Evolutionary conservation across 2,888 invertebrate genomes (phyloP), one percentile per base, ranked within the genome.

Genomic region (Nematopogon swammerdamellus): DNA sequence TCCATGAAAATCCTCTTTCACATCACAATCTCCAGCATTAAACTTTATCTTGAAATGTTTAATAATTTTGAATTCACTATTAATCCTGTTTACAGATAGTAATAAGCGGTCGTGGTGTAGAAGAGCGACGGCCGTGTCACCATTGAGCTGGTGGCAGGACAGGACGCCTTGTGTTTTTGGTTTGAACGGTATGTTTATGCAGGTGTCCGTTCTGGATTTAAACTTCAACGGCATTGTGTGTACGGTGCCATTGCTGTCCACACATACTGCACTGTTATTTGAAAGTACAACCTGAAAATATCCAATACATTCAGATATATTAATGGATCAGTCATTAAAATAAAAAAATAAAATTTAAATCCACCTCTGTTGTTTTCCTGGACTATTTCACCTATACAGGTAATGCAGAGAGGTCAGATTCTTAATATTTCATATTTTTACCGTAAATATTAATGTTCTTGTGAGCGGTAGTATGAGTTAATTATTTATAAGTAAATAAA

Each of bases 181-280:
- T 19, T 63, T 62, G 53, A 68, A 70, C 30, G 52, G 56, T 17
- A 57, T 60, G 60, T 63, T 67, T 1, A 64, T 57, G 36, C 59
- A 55, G 53, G 68, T 71, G 51, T 63, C 61, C n/a, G 58, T 53
- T 2, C 59, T 43, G 48, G 60, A 66, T 56, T 73, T 70, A 20
- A 70, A 67, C 52, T 71, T 72, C 8, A 74, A 49, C 2, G 67
- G 60, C 47, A 63, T 63, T 44, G 60, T 54, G 48, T 72, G 66
- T 16, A 73, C 45, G 45, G 64, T 68, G 1, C 69, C 66, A 17
- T 53, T 56, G 19, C 51, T 55, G 53, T 77, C 77, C 25, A 74
- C 50, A 52, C 69, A 71, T 2, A 70, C 49, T 46, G 77, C 53
- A 56, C 65, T 62, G 52, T 68, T 67, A 25, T 63, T 62, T 1